Base-by-base conservation (phyloP, 2,888 invertebrate species). In the Troides oblongomaculatus region DNA sequence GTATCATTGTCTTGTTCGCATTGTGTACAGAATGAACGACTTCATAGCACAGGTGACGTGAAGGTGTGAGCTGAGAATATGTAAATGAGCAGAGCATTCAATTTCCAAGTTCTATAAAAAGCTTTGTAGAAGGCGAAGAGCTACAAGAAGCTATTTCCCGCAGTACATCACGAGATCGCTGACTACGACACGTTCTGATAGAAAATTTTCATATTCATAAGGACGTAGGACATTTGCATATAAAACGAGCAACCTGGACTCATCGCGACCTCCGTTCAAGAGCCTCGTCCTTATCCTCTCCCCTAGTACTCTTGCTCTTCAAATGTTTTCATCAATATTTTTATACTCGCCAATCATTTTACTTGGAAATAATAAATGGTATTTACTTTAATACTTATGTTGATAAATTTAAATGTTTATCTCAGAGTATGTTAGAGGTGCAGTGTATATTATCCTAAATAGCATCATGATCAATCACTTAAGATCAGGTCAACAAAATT, bases 181-280 rank as follows among this genome's bases (percentile, higher is more conserved):
- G 92, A 90, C 89, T 86, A 84, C 86, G 90, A 89, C 91, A 89
- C 87, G 89, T 89, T 89, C 89, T 92, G 90, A 92, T 92, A 92
- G 91, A 92, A 92, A 92, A 92, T 92, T 92, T 92, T 92, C 92
- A 92, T 92, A 92, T 92, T 92, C 92, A 92, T 92, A 92, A 92
- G 90, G 87, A 89, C 88, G 89, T 87, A 81, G 83, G 79, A 83
- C 85, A 92, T 92, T 92, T 90, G 87, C 92, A 92, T 92, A 91
- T 89, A 92, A 92, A 92, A 92, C 92, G 91, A 91, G 90, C 88
- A 87, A 86, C 86, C 85, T 85, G 83, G 83, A 81, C 78, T 81
- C 79, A 83, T 78, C 79, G 72, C 71, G 71, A 74, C 76, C 77
- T 78, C 78, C 36, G 82, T 80, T 86, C 83, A 83, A 85, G 83